Base-by-base conservation (phyloP, 2,113 vertebrate genomes). In the Pachycephala philippinensis region DNA sequence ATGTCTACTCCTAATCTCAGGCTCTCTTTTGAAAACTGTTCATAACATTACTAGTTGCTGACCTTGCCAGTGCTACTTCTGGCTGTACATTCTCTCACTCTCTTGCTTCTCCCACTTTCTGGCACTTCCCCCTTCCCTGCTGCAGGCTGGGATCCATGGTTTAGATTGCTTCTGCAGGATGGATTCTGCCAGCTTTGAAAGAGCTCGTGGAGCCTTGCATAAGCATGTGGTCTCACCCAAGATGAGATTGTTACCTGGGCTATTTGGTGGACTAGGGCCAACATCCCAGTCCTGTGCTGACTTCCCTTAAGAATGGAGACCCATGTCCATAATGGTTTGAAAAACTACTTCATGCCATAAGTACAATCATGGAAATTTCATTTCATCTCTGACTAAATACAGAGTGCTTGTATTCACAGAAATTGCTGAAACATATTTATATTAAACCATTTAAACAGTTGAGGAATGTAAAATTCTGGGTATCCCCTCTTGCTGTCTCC, bases 71-170 rank as follows among this genome's bases (percentile, higher is more conserved):
- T 87, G 94, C 72, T 95, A 63, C 92, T 92, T 75, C 83, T 95
- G 96, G 88, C 89, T 92, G 90, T 95, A 92, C 89, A 90, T 95
- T 93, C 93, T 95, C 90, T 92, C 59, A 74, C 83, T 93, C 85
- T 81, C 57, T 72, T 63, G 28, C 81, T 93, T 83, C 31, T 84
- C 30, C 50, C 17, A 21, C 35, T 88, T 96, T 70, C 79, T 94
- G 93, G 87, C 87, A 77, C 39, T 93, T 82, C 1, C 53, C 49
- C 10, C 12, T 76, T 93, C 54, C 33, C 39, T 85, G 39, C 82
- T 89, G 40, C 61, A 79, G 65, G 13, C 87, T 76, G 19, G 23
- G 35, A 91, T 90, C 35, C 64, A 26, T 6, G 3, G 42, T 47
- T 85, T 90, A 50, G 24, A 66, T 94, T 88, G 77, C 47, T 93